Evolutionary conservation across 2,888 invertebrate genomes (phyloP), one percentile per base, ranked within the genome.

Genomic region (Caenorhabditis sp.): DNA sequence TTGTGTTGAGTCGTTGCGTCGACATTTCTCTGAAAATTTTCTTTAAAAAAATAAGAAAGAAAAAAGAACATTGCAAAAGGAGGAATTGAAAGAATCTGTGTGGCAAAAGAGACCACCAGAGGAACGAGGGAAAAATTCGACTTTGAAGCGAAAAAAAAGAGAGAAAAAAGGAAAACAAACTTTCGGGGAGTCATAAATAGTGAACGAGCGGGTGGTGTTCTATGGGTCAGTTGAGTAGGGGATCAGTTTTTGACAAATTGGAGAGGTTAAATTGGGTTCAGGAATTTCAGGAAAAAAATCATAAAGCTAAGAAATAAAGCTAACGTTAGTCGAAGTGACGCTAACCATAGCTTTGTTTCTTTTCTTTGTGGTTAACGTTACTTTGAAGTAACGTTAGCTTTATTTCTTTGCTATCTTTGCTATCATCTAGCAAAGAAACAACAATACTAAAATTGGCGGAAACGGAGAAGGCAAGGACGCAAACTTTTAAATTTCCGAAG

Each of bases 1-100:
- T 6, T 39, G 45, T 46, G 35, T 65, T 53, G 20, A 59, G 52
- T 39, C 56, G 50, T 20, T 17, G 9, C 17, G 52, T 58, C 17
- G 59, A 52, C 73, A 65, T 62, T 68, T 55, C 32, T 63, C 35
- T 13, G 17, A 37, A 27, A 17, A 4, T 17, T 43, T 55, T 26
- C 24, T 11, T 37, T 20, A 17, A 50, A 62, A 41, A 22, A 15
- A 32, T 32, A 59, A 35, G 15, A 9, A 11, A 37, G 27, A 53
- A 22, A 41, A 24, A 37, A 37, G 24, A 26, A 17, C 17, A 53
- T 15, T 2, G 1, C 3, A 32, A 35, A 5, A 17, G 20, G 30
- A 5, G 15, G 13, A 32, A 50, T 2, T 27, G 26, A 30, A 17
- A 8, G 41, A 41, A 15, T 6, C n/a, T 17, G 30, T 13, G 27